Evolutionary conservation across 2,797 vertebrate genomes (phyloP).

Genomic region (Distichodus sexfasciatus): DNA sequence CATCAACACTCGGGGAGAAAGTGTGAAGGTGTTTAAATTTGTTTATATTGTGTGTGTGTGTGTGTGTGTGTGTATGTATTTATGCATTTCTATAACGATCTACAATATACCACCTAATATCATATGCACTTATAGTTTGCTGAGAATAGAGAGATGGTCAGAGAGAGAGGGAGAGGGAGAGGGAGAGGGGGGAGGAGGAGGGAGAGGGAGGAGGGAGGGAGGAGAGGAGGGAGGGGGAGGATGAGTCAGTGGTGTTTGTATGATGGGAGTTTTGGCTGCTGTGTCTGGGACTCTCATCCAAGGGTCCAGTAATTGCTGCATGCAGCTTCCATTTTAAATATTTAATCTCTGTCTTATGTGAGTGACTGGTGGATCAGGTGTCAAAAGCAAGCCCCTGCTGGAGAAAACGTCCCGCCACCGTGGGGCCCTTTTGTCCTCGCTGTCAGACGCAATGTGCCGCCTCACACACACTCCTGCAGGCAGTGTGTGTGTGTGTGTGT

Average conservation of each 20-base stretch:
- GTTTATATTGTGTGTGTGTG: constrained; percentile 24
- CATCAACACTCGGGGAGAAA: constrained; percentile 33
- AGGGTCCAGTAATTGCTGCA: constrained; percentile 72
- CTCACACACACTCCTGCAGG: neutral
- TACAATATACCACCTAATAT: neutral
- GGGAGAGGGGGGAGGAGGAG: neutral
- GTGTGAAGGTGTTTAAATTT: constrained; percentile 5
- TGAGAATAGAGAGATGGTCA: neutral
- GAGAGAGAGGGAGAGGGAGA: neutral
- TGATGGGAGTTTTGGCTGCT: constrained; percentile 61
- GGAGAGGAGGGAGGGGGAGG: neutral
- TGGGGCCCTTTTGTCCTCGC: constrained; percentile 38
- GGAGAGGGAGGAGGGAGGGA: neutral
- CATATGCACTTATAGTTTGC: too few relatives aligned
- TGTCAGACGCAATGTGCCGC: constrained; percentile 33
- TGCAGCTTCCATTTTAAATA: constrained; percentile 73
- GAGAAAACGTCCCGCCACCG: constrained; percentile 55
- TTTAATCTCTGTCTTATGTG: constrained; percentile 70
- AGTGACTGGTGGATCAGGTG: constrained; percentile 64
- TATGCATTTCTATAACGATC: constrained; percentile 5
- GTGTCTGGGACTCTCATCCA: constrained; percentile 66
- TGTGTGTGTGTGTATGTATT: constrained; percentile 18
- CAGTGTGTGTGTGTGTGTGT: neutral
- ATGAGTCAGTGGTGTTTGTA: constrained; percentile 25
- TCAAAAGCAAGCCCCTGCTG: constrained; percentile 62